These are phyloP conservation scores for Leptodactylus fuscus DNA, from an alignment of 2,113 vertebrate genomes.

Conservation along the genomic window DNA sequence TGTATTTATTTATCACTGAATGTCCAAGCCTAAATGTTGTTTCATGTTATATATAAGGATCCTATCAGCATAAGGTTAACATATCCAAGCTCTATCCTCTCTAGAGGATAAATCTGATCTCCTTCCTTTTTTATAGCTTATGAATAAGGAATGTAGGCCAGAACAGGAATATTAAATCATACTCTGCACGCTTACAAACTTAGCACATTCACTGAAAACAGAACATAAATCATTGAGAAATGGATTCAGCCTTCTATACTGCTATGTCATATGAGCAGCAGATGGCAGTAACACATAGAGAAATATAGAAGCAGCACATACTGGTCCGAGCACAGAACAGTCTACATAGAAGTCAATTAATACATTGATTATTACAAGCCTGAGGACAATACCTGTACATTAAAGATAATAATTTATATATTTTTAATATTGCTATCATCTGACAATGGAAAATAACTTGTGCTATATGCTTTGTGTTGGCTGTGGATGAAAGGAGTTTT, in stretches of 20 bases:
- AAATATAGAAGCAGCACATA: background rate
- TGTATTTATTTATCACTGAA: too few relatives aligned
- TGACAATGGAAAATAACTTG: background rate
- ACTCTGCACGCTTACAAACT: background rate
- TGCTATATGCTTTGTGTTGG: background rate
- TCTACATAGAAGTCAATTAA: background rate
- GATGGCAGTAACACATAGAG: conserved; percentile 35
- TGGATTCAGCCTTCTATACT: background rate
- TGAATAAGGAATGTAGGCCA: background rate
- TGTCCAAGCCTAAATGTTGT: too few relatives aligned
- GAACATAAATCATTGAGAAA: background rate
- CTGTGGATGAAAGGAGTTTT: too few relatives aligned
- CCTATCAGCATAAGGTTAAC: background rate
- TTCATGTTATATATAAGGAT: too few relatives aligned
- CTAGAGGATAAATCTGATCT: background rate
- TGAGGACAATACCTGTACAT: background rate
- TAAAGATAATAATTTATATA: background rate
- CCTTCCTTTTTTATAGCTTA: background rate
- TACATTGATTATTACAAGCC: background rate
- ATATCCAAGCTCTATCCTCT: background rate
- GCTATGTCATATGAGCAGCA: conserved; percentile 9
- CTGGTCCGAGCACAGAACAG: background rate
- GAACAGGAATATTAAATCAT: background rate
- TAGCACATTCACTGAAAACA: background rate
- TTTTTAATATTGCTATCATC: background rate